These are phyloP conservation scores for Lamellibrachia columna DNA, from an alignment of 2,888 invertebrate species.

Conservation along the genomic window DNA sequence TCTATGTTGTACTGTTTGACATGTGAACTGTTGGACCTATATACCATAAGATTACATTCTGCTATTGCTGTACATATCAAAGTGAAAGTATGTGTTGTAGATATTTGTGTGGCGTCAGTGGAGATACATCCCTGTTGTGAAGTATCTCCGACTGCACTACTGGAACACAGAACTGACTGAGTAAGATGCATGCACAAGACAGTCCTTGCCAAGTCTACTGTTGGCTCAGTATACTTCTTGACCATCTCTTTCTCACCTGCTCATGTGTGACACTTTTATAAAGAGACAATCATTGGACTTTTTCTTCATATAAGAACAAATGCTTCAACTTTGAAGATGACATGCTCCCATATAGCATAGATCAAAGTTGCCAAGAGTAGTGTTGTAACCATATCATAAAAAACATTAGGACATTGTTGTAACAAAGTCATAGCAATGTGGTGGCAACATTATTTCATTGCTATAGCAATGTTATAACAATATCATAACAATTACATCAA, in stretches of 20 bases:
- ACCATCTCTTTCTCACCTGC: background rate
- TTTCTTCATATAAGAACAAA: too few species aligned
- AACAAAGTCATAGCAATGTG: background rate
- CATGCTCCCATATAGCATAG: too few species aligned
- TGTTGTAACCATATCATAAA: too few species aligned
- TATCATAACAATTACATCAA: background rate
- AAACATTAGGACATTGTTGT: too few species aligned
- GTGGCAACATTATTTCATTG: background rate
- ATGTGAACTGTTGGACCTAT: background rate
- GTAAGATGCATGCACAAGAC: conserved; percentile 43
- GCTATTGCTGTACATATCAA: background rate
- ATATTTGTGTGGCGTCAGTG: conserved; percentile 54
- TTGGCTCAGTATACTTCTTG: background rate
- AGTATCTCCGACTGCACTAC: conserved; percentile 56
- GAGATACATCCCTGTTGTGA: conserved; percentile 56
- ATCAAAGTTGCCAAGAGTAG: too few species aligned
- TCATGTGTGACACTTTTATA: too few species aligned
- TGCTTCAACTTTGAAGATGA: too few species aligned
- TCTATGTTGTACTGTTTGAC: background rate
- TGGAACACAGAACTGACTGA: conserved; percentile 52
- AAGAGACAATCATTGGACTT: too few species aligned
- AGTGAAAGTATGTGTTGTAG: conserved; percentile 41
- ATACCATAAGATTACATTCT: background rate
- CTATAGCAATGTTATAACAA: background rate
- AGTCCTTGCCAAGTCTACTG: background rate